Base-by-base conservation (phyloP, 1,140 invertebrate genomes). In the Diabrotica virgifera region DNA sequence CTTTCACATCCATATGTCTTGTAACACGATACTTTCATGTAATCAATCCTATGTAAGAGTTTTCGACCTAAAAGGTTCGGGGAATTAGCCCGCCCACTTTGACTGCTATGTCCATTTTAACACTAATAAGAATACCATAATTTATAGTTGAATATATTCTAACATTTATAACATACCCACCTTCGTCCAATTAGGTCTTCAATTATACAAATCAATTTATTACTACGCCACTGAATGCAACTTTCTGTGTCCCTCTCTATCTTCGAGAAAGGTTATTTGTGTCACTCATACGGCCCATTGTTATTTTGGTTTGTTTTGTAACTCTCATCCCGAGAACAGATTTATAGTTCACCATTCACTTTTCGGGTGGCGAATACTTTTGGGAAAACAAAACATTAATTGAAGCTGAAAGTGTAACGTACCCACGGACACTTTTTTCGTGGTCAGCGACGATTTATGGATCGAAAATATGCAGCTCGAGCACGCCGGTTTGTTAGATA, bases 241-340 rank as follows among this genome's bases (percentile, higher is more conserved):
- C 53, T 62, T 14, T 54, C 35, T 37, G n/a, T 62, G 7, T 11
- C 36, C 6, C 52, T 24, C 61, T 40, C 52, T 12, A 10, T 54
- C 24, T 14, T 55, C 36, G n/a, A 38, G 36, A 67, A 63, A 68
- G 71, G 69, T 68, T 72, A 70, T 72, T 72, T 70, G 71, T 72
- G 71, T 70, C 71, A 72, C 71, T 72, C 71, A 72, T 72, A 68
- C 66, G 70, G 72, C 60, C 70, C 70, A 70, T 71, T 73, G 70
- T 71, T 73, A 59, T 58, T 73, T 68, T 69, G 68, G 70, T 73
- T 73, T 73, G 72, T 73, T 73, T 73, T 72, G 72, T 73, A 72
- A 71, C 72, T 46, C 5, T 46, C 40, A 46, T 46, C n/a, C 40
- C 66, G 58, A 64, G 24, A 53, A 51, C 54, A 72, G 70, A 73